phyloP scores from a whole-genome alignment of 2,888 invertebrate genomes.

The Plusia festucae region DNA sequence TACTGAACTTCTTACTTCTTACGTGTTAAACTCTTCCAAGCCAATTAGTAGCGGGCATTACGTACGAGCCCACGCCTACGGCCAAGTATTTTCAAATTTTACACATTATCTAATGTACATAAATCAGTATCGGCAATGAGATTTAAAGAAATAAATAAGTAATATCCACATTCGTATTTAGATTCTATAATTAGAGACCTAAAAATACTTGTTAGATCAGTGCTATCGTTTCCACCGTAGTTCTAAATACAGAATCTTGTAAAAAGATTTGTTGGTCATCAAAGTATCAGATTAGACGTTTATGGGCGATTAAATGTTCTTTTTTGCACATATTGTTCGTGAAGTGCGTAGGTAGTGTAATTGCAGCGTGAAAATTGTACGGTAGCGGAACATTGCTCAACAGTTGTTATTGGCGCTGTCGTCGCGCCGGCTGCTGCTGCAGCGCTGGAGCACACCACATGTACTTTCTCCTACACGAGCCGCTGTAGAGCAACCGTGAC shows the following conservation, averaged over 20 bases:
- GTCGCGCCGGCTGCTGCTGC: constrained; percentile 1
- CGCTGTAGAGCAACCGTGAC: constrained; percentile 63
- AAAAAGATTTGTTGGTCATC: constrained; percentile 40
- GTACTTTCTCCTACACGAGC: constrained; percentile 69
- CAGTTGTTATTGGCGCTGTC: constrained; percentile 23
- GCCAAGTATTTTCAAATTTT: neutral
- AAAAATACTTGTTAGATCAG: constrained; percentile 39
- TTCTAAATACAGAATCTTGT: constrained; percentile 34
- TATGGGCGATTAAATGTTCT: constrained; percentile 31
- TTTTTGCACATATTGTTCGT: constrained; percentile 40
- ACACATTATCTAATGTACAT: constrained; percentile 6
- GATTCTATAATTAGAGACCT: constrained; percentile 25
- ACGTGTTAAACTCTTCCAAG: constrained; percentile 1
- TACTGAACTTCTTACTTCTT: constrained; percentile 6
- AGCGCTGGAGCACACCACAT: constrained; percentile 40
- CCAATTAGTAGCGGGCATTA: constrained; percentile 6
- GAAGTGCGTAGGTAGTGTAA: constrained; percentile 23
- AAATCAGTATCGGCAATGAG: constrained; percentile 1
- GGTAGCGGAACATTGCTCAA: constrained; percentile 7
- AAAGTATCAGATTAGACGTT: constrained; percentile 35
- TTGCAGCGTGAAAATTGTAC: constrained; percentile 8
- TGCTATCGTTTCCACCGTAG: constrained; percentile 16
- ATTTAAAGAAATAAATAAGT: constrained; percentile 13
- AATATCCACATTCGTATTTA: constrained; percentile 8
- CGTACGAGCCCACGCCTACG: neutral